A percentile compares a stretch with the other conserved stretches of the same genome.
phyloP scores from a whole-genome alignment of 2,113 vertebrate species.

The Phocoena sinus region DNA sequence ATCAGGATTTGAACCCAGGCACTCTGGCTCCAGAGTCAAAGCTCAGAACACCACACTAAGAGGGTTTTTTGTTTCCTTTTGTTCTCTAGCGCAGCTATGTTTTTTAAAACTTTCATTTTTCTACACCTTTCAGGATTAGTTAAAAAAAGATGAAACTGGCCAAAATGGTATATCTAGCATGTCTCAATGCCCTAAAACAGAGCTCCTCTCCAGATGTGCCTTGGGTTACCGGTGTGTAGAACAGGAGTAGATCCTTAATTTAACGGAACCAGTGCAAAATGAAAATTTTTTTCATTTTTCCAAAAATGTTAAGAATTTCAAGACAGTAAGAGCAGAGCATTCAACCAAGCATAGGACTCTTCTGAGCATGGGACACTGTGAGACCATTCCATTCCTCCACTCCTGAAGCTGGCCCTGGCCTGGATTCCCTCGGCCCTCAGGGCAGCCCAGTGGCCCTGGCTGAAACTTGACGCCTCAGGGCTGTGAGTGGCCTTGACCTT shows the following conservation, averaged over 20 bases:
- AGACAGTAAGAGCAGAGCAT: not conserved
- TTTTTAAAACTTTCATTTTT: not conserved
- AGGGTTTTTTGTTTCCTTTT: not conserved
- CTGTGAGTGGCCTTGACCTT: not conserved
- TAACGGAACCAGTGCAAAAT: not conserved
- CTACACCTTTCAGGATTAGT: not conserved
- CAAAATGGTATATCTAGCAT: not conserved
- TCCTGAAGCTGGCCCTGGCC: not conserved
- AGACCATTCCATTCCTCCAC: accelerated
- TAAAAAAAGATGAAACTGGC: not conserved
- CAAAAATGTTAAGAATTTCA: not conserved
- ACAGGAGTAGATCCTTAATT: not conserved
- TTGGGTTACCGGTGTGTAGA: not conserved
- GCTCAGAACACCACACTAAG: not conserved
- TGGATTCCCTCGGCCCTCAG: accelerated
- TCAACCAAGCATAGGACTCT: not conserved
- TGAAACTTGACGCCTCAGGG: not conserved
- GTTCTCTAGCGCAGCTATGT: not conserved
- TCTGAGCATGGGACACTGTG: not conserved
- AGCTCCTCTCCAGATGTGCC: not conserved
- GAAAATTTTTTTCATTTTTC: not conserved
- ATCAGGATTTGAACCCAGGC: not conserved
- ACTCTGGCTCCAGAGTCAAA: not conserved
- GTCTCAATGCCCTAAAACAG: not conserved
- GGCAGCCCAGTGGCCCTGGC: accelerated